These are phyloP conservation scores for Cotesia vestalis DNA, from an alignment of 1,140 invertebrate species.

Conservation along the genomic window DNA sequence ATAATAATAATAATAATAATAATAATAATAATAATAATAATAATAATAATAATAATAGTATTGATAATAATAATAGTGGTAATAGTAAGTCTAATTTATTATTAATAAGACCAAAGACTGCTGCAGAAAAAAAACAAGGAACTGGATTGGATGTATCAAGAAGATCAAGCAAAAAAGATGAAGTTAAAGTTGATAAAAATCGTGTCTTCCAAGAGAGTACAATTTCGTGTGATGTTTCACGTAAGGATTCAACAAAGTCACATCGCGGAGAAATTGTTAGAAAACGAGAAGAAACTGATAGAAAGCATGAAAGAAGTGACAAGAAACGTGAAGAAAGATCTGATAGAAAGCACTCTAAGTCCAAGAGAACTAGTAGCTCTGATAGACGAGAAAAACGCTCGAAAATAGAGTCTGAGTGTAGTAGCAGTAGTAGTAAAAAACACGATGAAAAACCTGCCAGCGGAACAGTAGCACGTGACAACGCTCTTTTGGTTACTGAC, in stretches of 20 bases:
- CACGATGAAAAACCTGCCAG: constrained; percentile 10
- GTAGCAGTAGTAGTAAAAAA: background rate
- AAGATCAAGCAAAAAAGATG: background rate
- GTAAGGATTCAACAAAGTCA: constrained; percentile 1
- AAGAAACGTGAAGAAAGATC: background rate
- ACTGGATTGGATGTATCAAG: constrained; percentile 41
- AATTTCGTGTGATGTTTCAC: constrained; percentile 19
- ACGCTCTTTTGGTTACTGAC: constrained; percentile 3
- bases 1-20: background rate
- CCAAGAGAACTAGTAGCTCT: constrained; percentile 11
- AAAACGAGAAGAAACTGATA: background rate
- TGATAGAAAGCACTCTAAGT: constrained; percentile 8
- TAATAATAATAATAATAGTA: background rate
- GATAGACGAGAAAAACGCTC: constrained; percentile 20
- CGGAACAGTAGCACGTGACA: background rate
- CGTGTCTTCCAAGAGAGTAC: constrained; percentile 31
- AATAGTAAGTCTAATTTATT: background rate
- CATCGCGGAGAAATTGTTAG: background rate
- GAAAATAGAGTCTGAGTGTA: background rate
- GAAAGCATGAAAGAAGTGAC: background rate
- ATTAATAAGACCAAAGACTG: constrained; percentile 48
- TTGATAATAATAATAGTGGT: background rate
- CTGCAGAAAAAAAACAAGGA: constrained; percentile 51
- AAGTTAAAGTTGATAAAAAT: background rate
- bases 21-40: background rate